Percentiles rank a stretch among this genome's conserved stretches.
These are phyloP conservation scores for Polyploca ridens DNA, from an alignment of 2,888 invertebrate species.

Conservation along the genomic window DNA sequence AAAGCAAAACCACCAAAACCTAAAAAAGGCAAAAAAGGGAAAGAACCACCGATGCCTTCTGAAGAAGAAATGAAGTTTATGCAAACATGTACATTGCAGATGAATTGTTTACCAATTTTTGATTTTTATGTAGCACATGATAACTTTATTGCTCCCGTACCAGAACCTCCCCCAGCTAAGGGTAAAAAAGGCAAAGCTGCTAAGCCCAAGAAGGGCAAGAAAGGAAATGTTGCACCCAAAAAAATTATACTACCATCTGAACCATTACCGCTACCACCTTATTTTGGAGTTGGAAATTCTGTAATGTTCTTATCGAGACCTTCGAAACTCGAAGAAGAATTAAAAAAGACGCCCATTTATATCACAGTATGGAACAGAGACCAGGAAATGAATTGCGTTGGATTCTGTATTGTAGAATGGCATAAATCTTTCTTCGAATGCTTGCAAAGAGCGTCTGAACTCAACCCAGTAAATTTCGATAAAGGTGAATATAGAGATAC, in stretches of 20 bases:
- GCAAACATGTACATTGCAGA: constrained; percentile 76
- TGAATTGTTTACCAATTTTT: constrained; percentile 74
- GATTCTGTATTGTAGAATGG: constrained; percentile 70
- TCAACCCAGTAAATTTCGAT: constrained; percentile 73
- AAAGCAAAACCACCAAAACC: constrained; percentile 30
- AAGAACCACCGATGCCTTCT: constrained; percentile 70
- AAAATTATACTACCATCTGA: constrained; percentile 72
- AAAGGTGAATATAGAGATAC: constrained; percentile 71
- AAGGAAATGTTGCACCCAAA: constrained; percentile 47
- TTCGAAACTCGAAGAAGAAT: constrained; percentile 65
- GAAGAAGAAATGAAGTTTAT: constrained; percentile 79
- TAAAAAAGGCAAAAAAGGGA: constrained; percentile 67
- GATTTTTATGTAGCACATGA: constrained; percentile 79
- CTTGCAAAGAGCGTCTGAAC: constrained; percentile 58
- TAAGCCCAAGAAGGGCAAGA: constrained; percentile 57
- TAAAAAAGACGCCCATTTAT: constrained; percentile 70
- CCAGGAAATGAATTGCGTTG: constrained; percentile 70
- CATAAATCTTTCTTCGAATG: constrained; percentile 70
- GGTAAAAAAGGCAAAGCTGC: constrained; percentile 52
- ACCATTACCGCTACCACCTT: constrained; percentile 76
- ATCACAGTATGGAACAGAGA: constrained; percentile 79
- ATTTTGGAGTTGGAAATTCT: constrained; percentile 75
- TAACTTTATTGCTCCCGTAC: constrained; percentile 74
- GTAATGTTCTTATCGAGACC: constrained; percentile 75
- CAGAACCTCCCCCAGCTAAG: constrained; percentile 66